These are phyloP conservation scores for Cladorhizidae sp. DNA, from an alignment of 37 sponge, comb jelly and placozoan genomes.

Conservation along the genomic window DNA sequence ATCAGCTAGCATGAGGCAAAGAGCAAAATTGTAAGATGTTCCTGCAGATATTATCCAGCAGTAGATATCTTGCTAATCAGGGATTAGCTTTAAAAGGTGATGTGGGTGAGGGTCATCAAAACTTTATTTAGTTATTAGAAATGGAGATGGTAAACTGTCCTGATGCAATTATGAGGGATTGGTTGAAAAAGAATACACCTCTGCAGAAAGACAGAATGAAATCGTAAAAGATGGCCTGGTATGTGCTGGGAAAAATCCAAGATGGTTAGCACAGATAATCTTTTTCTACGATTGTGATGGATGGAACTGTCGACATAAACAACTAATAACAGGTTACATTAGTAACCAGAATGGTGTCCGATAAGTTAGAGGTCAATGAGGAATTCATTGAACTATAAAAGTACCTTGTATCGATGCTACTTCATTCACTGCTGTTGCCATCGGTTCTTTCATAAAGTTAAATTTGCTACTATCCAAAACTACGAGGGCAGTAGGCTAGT, in stretches of 20 bases:
- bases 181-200: slow-evolving; percentile 43
- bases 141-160: neutral
- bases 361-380: slow-evolving; percentile 43
- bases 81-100: slow-evolving; percentile 54
- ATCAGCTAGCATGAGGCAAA: slow-evolving; percentile 27
- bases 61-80: slow-evolving; percentile 49
- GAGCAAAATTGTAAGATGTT: slow-evolving; percentile 26
- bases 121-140: slow-evolving; percentile 39
- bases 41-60: slow-evolving; percentile 23
- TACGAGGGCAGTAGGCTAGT: slow-evolving; percentile 50
- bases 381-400: slow-evolving; percentile 48
- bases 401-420: slow-evolving; percentile 18
- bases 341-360: slow-evolving; percentile 25
- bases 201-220: slow-evolving; percentile 58
- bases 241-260: slow-evolving; percentile 30
- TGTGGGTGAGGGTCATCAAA: slow-evolving; percentile 48
- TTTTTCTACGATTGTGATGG: slow-evolving; percentile 56
- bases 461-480: slow-evolving; percentile 20
- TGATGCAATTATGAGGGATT: neutral
- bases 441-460: slow-evolving; percentile 42
- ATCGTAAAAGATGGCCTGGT: slow-evolving; percentile 32
- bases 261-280: slow-evolving; percentile 6
- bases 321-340: slow-evolving; percentile 49
- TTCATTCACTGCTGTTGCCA: slow-evolving; percentile 15
- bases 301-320: slow-evolving; percentile 52